Evolutionary conservation across 92 coral and sea anemone genomes (phyloP), one percentile per base, ranked within the genome.

Genomic region (Bergia puertoricense): DNA sequence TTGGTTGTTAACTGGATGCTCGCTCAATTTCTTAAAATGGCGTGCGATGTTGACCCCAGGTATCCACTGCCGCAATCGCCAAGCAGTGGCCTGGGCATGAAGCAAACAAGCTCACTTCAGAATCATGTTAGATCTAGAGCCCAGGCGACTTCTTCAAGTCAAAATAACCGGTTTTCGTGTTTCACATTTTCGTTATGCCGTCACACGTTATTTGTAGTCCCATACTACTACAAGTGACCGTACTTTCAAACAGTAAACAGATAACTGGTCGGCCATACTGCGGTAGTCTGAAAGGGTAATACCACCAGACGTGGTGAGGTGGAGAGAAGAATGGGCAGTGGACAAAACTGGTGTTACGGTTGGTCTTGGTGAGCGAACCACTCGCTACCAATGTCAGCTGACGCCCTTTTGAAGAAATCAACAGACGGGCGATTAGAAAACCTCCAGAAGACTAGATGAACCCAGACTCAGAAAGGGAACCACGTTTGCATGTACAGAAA

Each of bases 401-500:
- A 94, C 86, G 15, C 92, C 95, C 96, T 94, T 94, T 91, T 78
- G 89, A 84, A 89, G 77, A 94, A 86, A 68, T 66, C 38, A 92
- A 67, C 74, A 89, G 86, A 90, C 14, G 69, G 66, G 57, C 82
- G 79, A 62, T 91, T 80, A 85, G 89, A 79, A 40, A 56, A 6
- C 44, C 72, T 30, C 54, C 38, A 66, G 45, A 71, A 16, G 42
- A 1, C 18, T 82, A 10, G 15, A 23, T 82, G 78, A 84, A 45
- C 66, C 79, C 78, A 84, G 67, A 84, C 66, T 36, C 87, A 84
- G 56, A 84, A 84, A 84, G 79, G 67, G 48, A 46, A 84, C 79
- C 87, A 39, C 48, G 30, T 68, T 46, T 84, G 87, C 87, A 72
- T 13, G n/a, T 37, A 50, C 87, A 84, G 62, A 36, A 51, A 68